phyloP scores from a whole-genome alignment of 2,113 vertebrate species.

The Siniperca chuatsi region DNA sequence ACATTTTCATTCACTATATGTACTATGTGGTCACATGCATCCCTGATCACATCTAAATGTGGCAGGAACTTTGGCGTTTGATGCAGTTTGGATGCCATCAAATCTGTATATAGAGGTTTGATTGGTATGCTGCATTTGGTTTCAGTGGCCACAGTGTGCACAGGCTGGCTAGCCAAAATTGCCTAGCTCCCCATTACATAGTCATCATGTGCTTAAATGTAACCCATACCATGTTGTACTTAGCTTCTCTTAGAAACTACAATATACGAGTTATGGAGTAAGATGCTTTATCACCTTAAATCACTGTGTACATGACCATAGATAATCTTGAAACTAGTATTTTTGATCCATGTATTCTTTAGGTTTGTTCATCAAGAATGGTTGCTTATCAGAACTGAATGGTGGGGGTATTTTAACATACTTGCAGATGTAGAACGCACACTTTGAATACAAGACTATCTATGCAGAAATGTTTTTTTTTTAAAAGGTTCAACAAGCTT shows the following conservation, averaged over 20 bases:
- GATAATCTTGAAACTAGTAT: constrained; percentile 28
- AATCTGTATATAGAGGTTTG: constrained; percentile 1
- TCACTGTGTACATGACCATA: constrained; percentile 48
- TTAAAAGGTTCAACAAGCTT: constrained; percentile 67
- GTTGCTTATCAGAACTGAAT: constrained; percentile 24
- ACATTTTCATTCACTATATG: not conserved
- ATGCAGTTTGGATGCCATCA: not conserved
- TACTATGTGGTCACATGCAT: not conserved
- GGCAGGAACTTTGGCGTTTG: too few relatives aligned
- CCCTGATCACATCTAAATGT: not conserved
- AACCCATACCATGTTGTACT: constrained; percentile 11
- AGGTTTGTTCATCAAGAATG: constrained; percentile 18
- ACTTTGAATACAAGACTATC: constrained; percentile 61
- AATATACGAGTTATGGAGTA: constrained; percentile 11
- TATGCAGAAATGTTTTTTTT: constrained; percentile 76
- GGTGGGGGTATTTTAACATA: constrained; percentile 17
- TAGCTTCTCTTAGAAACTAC: constrained; percentile 12
- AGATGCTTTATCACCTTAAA: constrained; percentile 25
- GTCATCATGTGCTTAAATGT: constrained; percentile 31
- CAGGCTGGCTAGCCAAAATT: not conserved
- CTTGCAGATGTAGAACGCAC: constrained; percentile 57
- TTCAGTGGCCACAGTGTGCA: constrained; percentile 5
- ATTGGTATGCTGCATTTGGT: not conserved
- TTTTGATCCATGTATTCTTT: constrained; percentile 37
- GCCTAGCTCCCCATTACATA: not conserved